Conservation (phyloP, 2,888 invertebrate species). For the Synanthedon vespiformis region DNA sequence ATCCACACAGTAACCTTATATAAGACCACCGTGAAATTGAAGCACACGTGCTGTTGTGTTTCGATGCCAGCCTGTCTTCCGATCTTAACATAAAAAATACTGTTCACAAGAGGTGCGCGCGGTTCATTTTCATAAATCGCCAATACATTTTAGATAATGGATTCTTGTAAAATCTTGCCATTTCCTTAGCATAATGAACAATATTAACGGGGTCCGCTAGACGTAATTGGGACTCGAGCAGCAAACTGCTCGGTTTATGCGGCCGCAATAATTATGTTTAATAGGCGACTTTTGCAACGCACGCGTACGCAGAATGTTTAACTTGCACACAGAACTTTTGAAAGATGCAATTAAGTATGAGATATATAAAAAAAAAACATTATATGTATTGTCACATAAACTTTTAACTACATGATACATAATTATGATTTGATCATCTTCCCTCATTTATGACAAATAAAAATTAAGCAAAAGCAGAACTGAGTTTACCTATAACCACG, state of each 20-base stretch:
- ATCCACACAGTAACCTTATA: no score
- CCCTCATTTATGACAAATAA: no score
- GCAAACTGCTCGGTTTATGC: conserved; percentile 57
- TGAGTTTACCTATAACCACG: no score
- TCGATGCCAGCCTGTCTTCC: no score
- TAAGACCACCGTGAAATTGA: no score
- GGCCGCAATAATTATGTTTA: conserved; percentile 59
- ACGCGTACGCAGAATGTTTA: conserved; percentile 52
- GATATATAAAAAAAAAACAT: conserved; percentile 23
- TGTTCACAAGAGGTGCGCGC: no score
- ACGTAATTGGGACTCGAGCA: conserved; percentile 55
- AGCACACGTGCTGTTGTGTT: no score
- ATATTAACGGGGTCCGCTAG: conserved; percentile 57
- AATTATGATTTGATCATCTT: no score
- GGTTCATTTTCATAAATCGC: no score
- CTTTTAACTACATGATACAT: neutral
- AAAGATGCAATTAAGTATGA: conserved; percentile 37
- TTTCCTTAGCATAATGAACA: conserved; percentile 62
- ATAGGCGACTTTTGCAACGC: conserved; percentile 60
- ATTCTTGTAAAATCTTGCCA: conserved; percentile 54
- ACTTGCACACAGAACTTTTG: conserved; percentile 47
- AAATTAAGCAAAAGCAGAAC: no score
- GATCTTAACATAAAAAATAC: no score
- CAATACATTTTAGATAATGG: conserved; percentile 26
- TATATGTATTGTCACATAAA: conserved; percentile 20